phyloP scores from a whole-genome alignment of 1,140 invertebrate genomes.

The Lordiphosa mommai region DNA sequence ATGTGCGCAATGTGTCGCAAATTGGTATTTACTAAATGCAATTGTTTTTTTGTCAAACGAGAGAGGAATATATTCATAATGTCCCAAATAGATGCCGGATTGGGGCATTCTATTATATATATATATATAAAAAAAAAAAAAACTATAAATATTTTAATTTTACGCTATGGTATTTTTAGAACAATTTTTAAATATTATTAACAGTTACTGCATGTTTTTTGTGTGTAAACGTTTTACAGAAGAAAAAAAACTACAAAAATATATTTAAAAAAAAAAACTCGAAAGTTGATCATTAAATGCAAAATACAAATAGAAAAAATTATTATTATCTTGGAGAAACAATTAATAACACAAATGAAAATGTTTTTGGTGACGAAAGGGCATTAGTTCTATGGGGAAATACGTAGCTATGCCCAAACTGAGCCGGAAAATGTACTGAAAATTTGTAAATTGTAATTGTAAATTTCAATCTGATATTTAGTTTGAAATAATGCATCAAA shows the following conservation, averaged over 20 bases:
- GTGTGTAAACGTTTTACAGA: constrained; percentile 62
- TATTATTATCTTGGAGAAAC: too few relatives aligned
- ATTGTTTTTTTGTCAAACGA: constrained; percentile 48
- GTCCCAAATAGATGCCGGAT: constrained; percentile 13
- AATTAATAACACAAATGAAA: too few relatives aligned
- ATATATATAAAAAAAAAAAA: constrained; percentile 6
- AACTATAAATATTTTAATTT: constrained; percentile 39
- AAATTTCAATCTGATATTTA: too few relatives aligned
- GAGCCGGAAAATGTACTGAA: too few relatives aligned
- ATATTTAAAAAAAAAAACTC: constrained; percentile 1
- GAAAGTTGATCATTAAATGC: not conserved
- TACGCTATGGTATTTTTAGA: constrained; percentile 72
- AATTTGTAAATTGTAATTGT: too few relatives aligned
- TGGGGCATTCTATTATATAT: not conserved
- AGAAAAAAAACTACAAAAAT: constrained; percentile 23
- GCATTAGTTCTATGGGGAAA: too few relatives aligned
- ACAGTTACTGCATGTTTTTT: constrained; percentile 51
- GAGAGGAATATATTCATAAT: constrained; percentile 14
- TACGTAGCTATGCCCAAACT: too few relatives aligned
- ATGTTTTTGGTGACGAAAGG: too few relatives aligned
- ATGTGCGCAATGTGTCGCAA: constrained; percentile 60
- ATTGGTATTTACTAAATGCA: constrained; percentile 71
- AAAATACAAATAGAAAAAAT: too few relatives aligned
- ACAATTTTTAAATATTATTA: constrained; percentile 59
- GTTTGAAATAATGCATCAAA: too few relatives aligned